These are phyloP conservation scores for Epsilonema sp. DNA, from an alignment of 2,888 invertebrate genomes.

Conservation along the genomic window DNA sequence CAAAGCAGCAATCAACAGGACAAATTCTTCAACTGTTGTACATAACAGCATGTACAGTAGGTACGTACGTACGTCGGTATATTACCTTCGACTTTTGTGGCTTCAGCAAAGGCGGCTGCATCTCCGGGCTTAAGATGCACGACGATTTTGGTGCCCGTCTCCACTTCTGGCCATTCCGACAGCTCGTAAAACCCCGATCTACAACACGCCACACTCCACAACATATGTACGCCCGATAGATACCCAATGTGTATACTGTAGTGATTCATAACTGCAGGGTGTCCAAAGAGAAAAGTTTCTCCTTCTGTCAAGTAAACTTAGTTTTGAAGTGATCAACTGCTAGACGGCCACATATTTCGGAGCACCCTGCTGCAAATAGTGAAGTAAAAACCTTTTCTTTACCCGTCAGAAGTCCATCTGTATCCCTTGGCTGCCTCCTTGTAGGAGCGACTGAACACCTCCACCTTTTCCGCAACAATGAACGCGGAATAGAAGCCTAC, in stretches of 20 bases:
- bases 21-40: conserved; percentile 9
- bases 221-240: neutral
- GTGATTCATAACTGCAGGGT: too few species aligned
- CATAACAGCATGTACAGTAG: conserved; percentile 7
- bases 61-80: neutral
- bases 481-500: conserved; percentile 95
- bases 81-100: conserved; percentile 52
- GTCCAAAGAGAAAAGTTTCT: too few species aligned
- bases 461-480: conserved; percentile 86
- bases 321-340: too few species aligned
- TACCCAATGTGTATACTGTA: too few species aligned
- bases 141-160: conserved; percentile 76
- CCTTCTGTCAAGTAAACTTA: too few species aligned
- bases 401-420: conserved; percentile 82
- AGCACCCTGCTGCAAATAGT: too few species aligned
- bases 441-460: conserved; percentile 59
- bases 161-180: conserved; percentile 58
- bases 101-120: conserved; percentile 68
- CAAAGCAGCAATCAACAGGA: too few species aligned
- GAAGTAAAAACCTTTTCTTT: conserved; percentile 19
- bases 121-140: conserved; percentile 64
- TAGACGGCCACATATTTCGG: too few species aligned
- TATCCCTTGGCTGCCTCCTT: conserved; percentile 47
- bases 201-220: conserved; percentile 13
- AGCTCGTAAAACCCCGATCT: conserved; percentile 73